Conservation (phyloP, 1,140 invertebrate genomes). For the Bombus waltoni region DNA sequence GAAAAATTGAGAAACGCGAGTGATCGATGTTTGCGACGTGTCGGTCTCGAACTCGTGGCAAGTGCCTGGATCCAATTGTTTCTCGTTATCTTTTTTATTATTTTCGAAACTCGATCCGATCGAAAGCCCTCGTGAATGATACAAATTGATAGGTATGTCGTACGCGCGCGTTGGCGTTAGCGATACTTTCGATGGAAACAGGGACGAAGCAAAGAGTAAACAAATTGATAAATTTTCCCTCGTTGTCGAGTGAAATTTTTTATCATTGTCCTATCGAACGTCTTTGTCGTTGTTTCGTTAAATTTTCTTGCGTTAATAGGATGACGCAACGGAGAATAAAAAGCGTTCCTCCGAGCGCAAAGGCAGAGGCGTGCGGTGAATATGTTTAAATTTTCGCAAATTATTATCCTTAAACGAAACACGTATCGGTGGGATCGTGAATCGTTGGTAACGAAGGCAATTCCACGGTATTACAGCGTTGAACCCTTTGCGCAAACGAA, state of each 20-base stretch:
- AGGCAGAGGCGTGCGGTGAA: background rate
- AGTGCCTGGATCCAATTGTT: background rate
- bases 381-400: background rate
- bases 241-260: background rate
- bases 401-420: background rate
- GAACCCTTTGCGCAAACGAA: background rate
- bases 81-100: background rate
- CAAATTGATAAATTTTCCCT: background rate
- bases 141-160: background rate
- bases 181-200: background rate
- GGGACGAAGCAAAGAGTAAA: background rate
- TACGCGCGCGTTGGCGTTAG: background rate
- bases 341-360: background rate
- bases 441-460: background rate
- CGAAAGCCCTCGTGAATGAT: background rate
- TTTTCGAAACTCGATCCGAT: background rate
- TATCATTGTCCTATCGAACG: background rate
- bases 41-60: background rate
- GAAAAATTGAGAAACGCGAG: slow-evolving; percentile 7
- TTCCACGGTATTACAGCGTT: background rate
- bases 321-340: background rate
- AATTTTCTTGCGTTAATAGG: background rate
- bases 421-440: background rate
- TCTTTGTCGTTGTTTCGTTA: background rate
- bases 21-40: background rate